Percentiles rank a stretch among this genome's conserved stretches.
These are phyloP conservation scores for Pelobates cultripes DNA, from an alignment of 2,797 vertebrate genomes.

Conservation along the genomic window DNA sequence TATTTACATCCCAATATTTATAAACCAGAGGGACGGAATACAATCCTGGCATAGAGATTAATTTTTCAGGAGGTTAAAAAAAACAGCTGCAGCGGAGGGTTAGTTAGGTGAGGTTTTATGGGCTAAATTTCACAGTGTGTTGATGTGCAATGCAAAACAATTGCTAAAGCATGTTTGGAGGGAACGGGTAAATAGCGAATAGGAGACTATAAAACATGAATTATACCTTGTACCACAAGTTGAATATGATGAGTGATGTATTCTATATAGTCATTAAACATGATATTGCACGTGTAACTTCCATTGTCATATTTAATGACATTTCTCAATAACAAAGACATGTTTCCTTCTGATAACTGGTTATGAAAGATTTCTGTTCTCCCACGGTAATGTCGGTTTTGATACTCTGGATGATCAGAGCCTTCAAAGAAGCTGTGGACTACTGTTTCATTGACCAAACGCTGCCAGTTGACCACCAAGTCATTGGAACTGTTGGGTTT, in stretches of 20 bases:
- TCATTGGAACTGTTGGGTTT: background rate
- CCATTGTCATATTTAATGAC: constrained; percentile 14
- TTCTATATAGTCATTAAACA: constrained; percentile 2
- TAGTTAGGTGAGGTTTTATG: no score
- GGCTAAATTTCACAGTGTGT: no score
- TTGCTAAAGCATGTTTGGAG: no score
- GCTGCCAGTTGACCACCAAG: constrained; percentile 19
- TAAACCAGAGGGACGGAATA: no score
- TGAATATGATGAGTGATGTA: background rate
- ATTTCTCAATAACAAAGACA: constrained; percentile 14
- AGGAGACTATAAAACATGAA: no score
- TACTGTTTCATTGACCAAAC: constrained; percentile 12
- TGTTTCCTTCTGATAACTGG: background rate
- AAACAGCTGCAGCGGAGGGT: no score
- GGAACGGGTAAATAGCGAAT: no score
- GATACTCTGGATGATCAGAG: background rate
- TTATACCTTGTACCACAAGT: constrained; percentile 2
- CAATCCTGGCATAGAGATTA: no score
- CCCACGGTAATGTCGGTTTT: background rate
- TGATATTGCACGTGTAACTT: background rate
- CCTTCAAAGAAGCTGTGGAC: constrained; percentile 13
- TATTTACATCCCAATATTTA: no score
- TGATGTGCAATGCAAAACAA: no score
- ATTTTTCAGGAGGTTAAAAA: no score
- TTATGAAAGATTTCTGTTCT: constrained; percentile 19